These are phyloP conservation scores for Eulemur rufifrons DNA, from an alignment of 2,113 vertebrate species.

Conservation along the genomic window DNA sequence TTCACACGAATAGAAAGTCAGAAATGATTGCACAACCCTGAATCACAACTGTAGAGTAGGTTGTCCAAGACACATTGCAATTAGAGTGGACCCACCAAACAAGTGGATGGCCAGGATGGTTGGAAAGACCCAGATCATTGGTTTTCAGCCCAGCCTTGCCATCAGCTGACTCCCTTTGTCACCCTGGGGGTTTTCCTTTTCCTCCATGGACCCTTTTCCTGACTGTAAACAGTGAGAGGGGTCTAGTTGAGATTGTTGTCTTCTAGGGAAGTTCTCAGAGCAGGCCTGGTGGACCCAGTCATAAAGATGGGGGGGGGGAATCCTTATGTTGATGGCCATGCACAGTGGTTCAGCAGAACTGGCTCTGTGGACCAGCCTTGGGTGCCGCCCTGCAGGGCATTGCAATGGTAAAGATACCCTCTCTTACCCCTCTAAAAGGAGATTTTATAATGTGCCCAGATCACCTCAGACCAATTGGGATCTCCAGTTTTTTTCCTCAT, in stretches of 20 bases:
- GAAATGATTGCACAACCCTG: not conserved
- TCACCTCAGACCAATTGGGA: not conserved
- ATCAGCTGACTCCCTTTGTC: not conserved
- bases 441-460: not conserved
- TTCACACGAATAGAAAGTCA: not conserved
- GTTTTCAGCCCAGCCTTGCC: not conserved
- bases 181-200: not conserved
- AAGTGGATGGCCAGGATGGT: accelerated
- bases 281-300: not conserved
- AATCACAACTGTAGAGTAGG: not conserved
- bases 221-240: not conserved
- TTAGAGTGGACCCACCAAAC: not conserved
- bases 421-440: not conserved
- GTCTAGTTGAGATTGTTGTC: accelerated
- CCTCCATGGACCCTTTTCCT: not conserved
- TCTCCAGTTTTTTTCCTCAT: not conserved
- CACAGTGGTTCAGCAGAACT: not conserved
- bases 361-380: not conserved
- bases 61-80: not conserved
- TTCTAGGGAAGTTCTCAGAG: not conserved
- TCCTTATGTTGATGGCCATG: accelerated
- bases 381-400: accelerated
- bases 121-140: not conserved
- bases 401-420: too few species aligned
- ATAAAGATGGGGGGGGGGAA: accelerated